Conservation (phyloP, 2,113 vertebrate genomes). For the Bos indicus region DNA sequence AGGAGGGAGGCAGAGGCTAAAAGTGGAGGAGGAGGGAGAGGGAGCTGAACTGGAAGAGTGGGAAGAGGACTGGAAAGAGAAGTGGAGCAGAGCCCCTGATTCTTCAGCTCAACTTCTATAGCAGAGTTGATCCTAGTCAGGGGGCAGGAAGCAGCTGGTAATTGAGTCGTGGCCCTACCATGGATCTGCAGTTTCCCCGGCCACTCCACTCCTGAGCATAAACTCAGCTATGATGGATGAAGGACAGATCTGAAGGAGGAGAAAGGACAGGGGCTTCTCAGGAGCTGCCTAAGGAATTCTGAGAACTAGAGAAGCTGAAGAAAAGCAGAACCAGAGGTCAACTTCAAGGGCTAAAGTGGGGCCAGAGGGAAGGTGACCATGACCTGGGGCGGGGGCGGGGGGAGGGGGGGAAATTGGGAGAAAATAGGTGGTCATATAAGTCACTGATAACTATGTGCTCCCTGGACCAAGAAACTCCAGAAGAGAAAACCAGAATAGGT, state of each 20-base stretch:
- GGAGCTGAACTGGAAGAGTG: too few relatives aligned
- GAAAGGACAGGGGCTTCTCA: not conserved
- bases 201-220: not conserved
- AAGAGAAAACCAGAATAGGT: not conserved
- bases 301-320: not conserved
- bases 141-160: not conserved
- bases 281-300: not conserved
- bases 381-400: not conserved
- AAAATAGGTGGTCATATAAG: not conserved
- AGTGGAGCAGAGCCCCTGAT: too few relatives aligned
- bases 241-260: not conserved
- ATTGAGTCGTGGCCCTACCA: not conserved
- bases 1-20: too few relatives aligned
- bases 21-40: too few relatives aligned
- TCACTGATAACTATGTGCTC: not conserved
- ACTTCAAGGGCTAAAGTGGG: not conserved
- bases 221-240: not conserved
- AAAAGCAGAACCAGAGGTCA: not conserved
- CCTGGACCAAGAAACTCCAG: not conserved
- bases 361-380: not conserved
- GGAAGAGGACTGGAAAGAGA: too few relatives aligned
- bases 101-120: too few relatives aligned
- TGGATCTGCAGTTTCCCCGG: not conserved
- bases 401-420: rapidly evolving
- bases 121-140: too few relatives aligned